Percentiles rank a stretch among this genome's conserved stretches.
These are phyloP conservation scores for Isurus oxyrinchus DNA, from an alignment of 2,113 vertebrate genomes.

Conservation along the genomic window DNA sequence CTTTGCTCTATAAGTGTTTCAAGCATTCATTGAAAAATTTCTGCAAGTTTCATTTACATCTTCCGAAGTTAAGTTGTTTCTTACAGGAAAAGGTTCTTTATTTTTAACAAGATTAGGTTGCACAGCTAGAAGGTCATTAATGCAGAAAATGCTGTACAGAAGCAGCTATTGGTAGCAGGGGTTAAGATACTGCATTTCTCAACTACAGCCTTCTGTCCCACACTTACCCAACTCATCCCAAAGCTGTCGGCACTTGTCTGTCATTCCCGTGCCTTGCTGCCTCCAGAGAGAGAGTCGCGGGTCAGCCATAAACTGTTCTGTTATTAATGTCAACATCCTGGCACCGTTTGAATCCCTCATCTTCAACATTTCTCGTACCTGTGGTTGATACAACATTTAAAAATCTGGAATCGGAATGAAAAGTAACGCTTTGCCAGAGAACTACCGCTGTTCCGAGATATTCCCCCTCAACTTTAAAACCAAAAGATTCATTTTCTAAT, in stretches of 20 bases:
- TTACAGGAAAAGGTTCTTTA: neutral
- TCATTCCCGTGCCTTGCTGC: slow-evolving; percentile 96
- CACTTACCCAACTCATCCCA: slow-evolving; percentile 88
- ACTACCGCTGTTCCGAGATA: neutral
- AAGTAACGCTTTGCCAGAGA: neutral
- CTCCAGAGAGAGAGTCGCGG: slow-evolving; percentile 93
- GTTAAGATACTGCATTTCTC: neutral
- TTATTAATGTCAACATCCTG: slow-evolving; percentile 92
- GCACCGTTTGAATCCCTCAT: slow-evolving; percentile 98
- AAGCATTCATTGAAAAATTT: neutral
- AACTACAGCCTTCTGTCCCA: neutral
- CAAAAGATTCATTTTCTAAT: neutral
- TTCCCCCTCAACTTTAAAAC: neutral
- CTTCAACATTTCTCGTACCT: slow-evolving; percentile 91
- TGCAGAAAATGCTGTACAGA: neutral
- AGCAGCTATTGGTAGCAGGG: neutral
- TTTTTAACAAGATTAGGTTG: neutral
- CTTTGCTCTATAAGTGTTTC: neutral
- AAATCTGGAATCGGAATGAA: neutral
- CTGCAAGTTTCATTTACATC: neutral
- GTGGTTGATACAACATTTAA: neutral
- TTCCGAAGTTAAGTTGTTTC: neutral
- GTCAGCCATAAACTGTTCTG: slow-evolving; percentile 97
- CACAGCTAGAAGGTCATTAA: neutral
- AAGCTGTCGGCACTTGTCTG: slow-evolving; percentile 93